These are phyloP conservation scores for Pseudorhombus dupliciocellatus DNA, from an alignment of 2,113 vertebrate species.

Conservation along the genomic window DNA sequence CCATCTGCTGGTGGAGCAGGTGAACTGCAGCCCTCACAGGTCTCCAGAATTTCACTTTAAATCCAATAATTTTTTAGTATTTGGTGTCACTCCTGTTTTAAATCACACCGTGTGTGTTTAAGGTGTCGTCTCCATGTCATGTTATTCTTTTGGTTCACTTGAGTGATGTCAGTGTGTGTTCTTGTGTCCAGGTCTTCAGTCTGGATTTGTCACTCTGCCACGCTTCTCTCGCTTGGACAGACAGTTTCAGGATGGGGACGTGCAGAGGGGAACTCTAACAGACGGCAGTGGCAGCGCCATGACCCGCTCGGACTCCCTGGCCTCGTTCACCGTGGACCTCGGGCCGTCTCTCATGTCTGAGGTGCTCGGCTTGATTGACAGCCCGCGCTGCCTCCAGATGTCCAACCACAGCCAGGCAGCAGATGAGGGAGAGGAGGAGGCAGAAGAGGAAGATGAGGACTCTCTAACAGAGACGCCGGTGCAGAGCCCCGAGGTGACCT, in stretches of 20 bases:
- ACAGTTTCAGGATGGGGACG: conserved; percentile 65
- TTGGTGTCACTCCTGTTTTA: neutral
- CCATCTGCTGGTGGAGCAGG: conserved; percentile 50
- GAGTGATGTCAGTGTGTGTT: neutral
- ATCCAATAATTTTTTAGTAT: no score
- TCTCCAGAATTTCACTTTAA: no score
- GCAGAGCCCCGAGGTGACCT: conserved; percentile 58
- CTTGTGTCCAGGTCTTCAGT: conserved; percentile 84
- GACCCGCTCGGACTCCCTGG: conserved; percentile 88
- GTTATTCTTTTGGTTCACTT: neutral
- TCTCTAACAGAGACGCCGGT: conserved; percentile 62
- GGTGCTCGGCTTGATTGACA: conserved; percentile 89
- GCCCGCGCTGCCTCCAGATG: conserved; percentile 68
- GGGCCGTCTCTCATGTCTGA: conserved; percentile 94
- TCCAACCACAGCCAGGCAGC: conserved; percentile 25
- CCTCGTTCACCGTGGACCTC: conserved; percentile 93
- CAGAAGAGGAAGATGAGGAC: conserved; percentile 47
- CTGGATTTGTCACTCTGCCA: conserved; percentile 91
- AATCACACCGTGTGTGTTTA: neutral
- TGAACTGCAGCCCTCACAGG: neutral
- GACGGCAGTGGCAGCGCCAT: conserved; percentile 53
- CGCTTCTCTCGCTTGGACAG: conserved; percentile 85
- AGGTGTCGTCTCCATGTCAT: neutral
- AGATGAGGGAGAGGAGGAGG: conserved; percentile 40
- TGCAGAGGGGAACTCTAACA: conserved; percentile 30